A percentile compares a stretch with the other conserved stretches of the same genome.
phyloP scores from a whole-genome alignment of 2,113 vertebrate genomes.

The Recurvirostra avosetta region DNA sequence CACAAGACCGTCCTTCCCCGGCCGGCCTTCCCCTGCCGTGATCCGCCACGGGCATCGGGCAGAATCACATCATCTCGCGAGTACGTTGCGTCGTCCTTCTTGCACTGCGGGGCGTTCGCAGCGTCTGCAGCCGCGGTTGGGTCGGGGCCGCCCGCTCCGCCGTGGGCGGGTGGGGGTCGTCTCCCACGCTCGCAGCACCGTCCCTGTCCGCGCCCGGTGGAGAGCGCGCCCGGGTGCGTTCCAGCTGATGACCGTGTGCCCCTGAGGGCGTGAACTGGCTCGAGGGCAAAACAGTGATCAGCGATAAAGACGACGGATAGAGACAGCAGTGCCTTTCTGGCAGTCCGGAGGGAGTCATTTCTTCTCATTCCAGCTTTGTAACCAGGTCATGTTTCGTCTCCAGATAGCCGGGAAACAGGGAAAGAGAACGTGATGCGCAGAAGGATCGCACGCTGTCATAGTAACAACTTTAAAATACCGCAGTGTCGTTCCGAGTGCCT shows the following conservation, averaged over 20 bases:
- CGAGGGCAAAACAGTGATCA: not conserved
- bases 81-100: fast-evolving
- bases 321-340: not conserved
- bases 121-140: too few species aligned
- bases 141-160: not conserved
- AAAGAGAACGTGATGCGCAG: fast-evolving
- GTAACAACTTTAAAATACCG: fast-evolving
- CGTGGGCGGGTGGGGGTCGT: fast-evolving
- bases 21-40: not conserved
- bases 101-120: fast-evolving
- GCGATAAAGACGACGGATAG: not conserved
- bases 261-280: fast-evolving
- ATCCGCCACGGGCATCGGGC: too few species aligned
- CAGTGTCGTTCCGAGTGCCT: not conserved
- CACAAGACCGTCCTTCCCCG: not conserved
- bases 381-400: not conserved
- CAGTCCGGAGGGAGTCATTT: not conserved
- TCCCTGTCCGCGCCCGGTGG: not conserved
- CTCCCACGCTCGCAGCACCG: fast-evolving
- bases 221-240: not conserved
- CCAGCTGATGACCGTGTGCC: not conserved
- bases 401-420: not conserved
- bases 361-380: not conserved
- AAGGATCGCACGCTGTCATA: fast-evolving
- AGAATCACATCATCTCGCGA: fast-evolving